Base-by-base conservation (phyloP, 2,113 vertebrate genomes). In the Cyprinodon brontotheroides region DNA sequence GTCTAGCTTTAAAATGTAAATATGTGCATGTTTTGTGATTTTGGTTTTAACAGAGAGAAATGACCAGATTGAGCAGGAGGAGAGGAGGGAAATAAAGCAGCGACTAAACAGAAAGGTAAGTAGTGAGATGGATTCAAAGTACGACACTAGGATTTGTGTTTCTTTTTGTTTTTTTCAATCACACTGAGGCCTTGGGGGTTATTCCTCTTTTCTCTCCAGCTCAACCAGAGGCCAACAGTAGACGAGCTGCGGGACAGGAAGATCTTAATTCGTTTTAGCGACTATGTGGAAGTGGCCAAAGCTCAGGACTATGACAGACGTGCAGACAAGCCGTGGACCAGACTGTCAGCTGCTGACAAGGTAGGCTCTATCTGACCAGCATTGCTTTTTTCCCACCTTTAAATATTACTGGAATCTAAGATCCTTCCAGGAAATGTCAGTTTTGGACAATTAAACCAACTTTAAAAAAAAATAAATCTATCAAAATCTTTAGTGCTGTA, bases 241-340 rank as follows among this genome's bases (percentile, higher is more conserved):
- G 97, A 98, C 50, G 98, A 99, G 89, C 90, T 99, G 78, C 94
- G 98, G 76, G 97, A 99, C 93, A 94, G 97, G 77, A 99, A 99
- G 92, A 99, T 99, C 82, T 95, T 99, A 85, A 99, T 99, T 72
- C 96, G 97, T 68, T 99, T 99, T 93, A 99, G 97, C 9, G 98
- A 99, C 80, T 99, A 99, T 0, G 98, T 99, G 87, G 98, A 99
- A 91, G 98, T 99, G 93, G 98, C 98, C 50, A 99, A 97, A 95
- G 98, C 98, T 86, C 97, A 99, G 95, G 98, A 99, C 94, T 99
- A 99, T 0, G 98, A 99, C 95, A 91, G 98, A 72, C 89, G 98
- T 68, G 97, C 98, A 0, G 98, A 99, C 91, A 99, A 99, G 80
- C 98, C 98, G 3, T 99, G 97, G 98, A 99, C 98, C 8, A 89